Evolutionary conservation across 2,797 vertebrate species (phyloP).

Genomic region (Pampus argenteus): DNA sequence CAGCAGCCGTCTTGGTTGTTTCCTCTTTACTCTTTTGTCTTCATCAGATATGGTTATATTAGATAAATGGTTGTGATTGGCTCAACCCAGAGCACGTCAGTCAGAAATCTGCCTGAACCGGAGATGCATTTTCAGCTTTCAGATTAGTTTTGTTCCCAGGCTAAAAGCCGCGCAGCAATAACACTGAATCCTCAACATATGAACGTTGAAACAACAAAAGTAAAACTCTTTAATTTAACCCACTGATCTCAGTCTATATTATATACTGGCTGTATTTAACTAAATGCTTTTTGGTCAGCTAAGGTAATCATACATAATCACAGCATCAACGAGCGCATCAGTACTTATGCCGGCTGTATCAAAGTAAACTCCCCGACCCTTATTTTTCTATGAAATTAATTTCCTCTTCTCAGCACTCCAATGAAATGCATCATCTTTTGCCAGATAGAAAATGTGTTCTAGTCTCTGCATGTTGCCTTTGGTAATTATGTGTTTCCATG

Average conservation of each 20-base stretch:
- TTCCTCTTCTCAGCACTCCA: constrained; percentile 37
- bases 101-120: no score
- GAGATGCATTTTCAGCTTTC: no score
- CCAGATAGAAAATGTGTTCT: constrained; percentile 36
- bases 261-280: constrained; percentile 10
- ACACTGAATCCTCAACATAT: background rate
- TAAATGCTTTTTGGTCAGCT: constrained; percentile 4
- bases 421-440: constrained; percentile 12
- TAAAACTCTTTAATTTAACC: background rate
- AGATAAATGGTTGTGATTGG: no score
- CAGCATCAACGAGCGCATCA: constrained; percentile 4
- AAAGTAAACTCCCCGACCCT: constrained; percentile 19
- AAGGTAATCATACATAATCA: constrained; percentile 43
- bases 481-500: constrained; percentile 40
- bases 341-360: constrained; percentile 40
- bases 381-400: constrained; percentile 54
- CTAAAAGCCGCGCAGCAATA: background rate
- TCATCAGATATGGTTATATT: no score
- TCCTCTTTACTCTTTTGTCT: no score
- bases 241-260: background rate
- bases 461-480: constrained; percentile 11
- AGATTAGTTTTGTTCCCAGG: no score
- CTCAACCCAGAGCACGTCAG: no score
- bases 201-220: background rate
- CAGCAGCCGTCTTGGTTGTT: no score